Conservation (phyloP, 1,140 invertebrate genomes). For the Euura lappo region DNA sequence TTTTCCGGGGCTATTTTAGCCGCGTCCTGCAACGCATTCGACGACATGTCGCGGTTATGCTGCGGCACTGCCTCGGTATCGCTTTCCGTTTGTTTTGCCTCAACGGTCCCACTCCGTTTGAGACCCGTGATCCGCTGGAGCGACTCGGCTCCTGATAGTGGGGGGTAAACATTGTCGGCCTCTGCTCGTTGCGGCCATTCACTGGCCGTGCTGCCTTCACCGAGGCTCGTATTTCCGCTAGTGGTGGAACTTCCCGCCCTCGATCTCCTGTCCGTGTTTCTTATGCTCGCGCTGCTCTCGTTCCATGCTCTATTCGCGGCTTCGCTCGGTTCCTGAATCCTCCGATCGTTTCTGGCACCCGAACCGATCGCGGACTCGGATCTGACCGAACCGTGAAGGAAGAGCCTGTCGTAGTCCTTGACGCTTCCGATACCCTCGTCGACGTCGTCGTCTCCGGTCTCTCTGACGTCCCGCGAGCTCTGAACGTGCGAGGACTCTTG, state of each 20-base stretch:
- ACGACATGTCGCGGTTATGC: slow-evolving; percentile 9
- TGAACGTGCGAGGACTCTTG: not conserved
- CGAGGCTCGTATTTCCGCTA: slow-evolving; percentile 12
- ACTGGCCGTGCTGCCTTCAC: slow-evolving; percentile 10
- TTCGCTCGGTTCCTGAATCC: not conserved
- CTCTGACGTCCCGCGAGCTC: not conserved
- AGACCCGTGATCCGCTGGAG: slow-evolving; percentile 1
- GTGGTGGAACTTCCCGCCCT: slow-evolving; percentile 6
- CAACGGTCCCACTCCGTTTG: slow-evolving; percentile 8
- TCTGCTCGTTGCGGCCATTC: slow-evolving; percentile 1
- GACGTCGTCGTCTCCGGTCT: not conserved
- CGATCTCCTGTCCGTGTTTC: slow-evolving; percentile 5
- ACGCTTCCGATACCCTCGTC: slow-evolving; percentile 4
- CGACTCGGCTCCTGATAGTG: not conserved
- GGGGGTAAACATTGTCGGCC: slow-evolving; percentile 3
- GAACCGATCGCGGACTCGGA: slow-evolving; percentile 8
- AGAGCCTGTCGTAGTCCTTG: not conserved
- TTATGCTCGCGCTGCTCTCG: not conserved
- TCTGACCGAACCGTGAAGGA: not conserved
- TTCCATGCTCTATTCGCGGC: not conserved
- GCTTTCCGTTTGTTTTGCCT: slow-evolving; percentile 7
- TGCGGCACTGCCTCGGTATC: slow-evolving; percentile 17
- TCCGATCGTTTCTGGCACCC: not conserved
- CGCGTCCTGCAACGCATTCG: slow-evolving; percentile 10
- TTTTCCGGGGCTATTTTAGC: slow-evolving; percentile 35